Base-by-base conservation (phyloP, 1,140 invertebrate species). In the Druon quercuslanigerum region DNA sequence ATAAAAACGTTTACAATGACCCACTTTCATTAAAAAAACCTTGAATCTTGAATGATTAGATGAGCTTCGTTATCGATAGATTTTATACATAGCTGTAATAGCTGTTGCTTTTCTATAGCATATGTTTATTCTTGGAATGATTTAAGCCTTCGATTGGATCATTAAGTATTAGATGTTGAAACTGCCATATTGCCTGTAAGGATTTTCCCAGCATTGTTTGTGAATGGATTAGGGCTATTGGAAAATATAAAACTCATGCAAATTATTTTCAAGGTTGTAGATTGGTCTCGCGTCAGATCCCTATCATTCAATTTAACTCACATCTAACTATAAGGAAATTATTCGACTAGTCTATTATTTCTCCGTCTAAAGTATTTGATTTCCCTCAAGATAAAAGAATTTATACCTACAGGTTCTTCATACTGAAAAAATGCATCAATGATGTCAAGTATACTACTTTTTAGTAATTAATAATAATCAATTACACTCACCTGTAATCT, bases 401-500 rank as follows among this genome's bases (percentile, higher is more conserved):
- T 33, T 33, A 33, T 33, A 46, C 40, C 0, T 46, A 46, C 40
- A 46, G 7, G 40, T 46, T 46, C 40, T 46, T 11, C 40, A 8
- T 0, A 9, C 9, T 11, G 9, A 46, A 46, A 11, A 46, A 46
- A 46, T 9, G 0, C 40, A 46, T 46, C 40, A 46, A 46, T 5
- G 40, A 46, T 11, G 40, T 46, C 40, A 46, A 11, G 8, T 46
- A 46, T 46, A 7, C 9, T 46, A 46, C 9, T 57, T 60, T 33
- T 25, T 20, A 17, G 4, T 17, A 56, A 14, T 50, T 19, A 17
- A 50, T 46, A 11, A n/a, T 71, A 16, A 50, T 50, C 14, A 19
- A 17, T 17, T 16, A 54, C 20, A 82, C 84, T 86, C 72, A 91
- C 84, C 93, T 92, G 89, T 97, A 98, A 74, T 96, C 96, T 0